Percentiles rank a stretch among this genome's conserved stretches.
These are phyloP conservation scores for Ptychadena robeensis DNA, from an alignment of 2,797 vertebrate genomes.

Conservation along the genomic window DNA sequence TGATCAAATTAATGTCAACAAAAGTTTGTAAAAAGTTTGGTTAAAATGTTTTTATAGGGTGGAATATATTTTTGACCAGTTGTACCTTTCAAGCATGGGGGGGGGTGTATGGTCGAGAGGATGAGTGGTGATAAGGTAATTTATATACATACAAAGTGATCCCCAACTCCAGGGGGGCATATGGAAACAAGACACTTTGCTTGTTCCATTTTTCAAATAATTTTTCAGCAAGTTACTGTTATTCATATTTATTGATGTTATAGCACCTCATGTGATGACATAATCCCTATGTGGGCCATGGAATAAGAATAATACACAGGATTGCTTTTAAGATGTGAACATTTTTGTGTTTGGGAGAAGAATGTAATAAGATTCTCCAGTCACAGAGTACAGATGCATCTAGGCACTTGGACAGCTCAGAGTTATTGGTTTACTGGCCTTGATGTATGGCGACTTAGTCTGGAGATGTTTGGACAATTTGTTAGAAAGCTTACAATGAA, in stretches of 20 bases:
- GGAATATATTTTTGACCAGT: no score
- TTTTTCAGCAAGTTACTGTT: background rate
- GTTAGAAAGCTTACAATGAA: conserved; percentile 15
- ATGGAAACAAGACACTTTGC: background rate
- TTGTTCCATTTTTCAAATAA: background rate
- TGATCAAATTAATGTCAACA: no score
- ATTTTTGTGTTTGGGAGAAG: background rate
- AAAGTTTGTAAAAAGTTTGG: no score
- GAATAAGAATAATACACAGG: background rate
- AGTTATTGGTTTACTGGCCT: conserved; percentile 25
- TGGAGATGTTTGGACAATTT: conserved; percentile 14
- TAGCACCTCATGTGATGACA: background rate
- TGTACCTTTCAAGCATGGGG: no score
- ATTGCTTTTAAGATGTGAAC: background rate
- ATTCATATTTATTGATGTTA: background rate
- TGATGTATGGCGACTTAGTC: conserved; percentile 32
- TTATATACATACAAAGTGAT: no score
- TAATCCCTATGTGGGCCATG: background rate
- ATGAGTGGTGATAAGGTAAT: no score
- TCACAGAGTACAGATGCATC: conserved; percentile 11
- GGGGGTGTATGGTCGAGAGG: no score
- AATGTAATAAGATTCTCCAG: background rate
- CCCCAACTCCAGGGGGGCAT: no score
- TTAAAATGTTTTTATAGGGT: no score
- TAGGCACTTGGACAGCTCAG: background rate